Percentiles rank a stretch among this genome's conserved stretches.
These are phyloP conservation scores for Muscidifurax raptorellus DNA, from an alignment of 1,140 invertebrate species.

Conservation along the genomic window DNA sequence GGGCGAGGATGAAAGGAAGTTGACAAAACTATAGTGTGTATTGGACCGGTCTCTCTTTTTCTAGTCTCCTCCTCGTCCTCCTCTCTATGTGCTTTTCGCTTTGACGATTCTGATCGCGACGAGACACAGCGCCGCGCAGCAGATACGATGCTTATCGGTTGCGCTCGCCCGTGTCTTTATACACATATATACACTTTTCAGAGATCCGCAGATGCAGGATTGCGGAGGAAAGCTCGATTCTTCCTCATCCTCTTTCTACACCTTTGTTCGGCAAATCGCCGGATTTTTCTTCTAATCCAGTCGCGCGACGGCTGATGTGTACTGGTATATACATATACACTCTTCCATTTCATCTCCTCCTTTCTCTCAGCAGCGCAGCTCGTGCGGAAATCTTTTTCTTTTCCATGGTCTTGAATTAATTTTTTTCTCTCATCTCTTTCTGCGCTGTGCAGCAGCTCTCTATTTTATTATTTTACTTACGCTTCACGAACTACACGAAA, in stretches of 20 bases:
- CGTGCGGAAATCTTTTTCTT: too few species aligned
- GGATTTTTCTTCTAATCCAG: slow-evolving; percentile 34
- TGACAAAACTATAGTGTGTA: slow-evolving; percentile 12
- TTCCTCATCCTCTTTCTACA: background rate
- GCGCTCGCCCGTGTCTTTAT: too few species aligned
- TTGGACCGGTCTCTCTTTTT: background rate
- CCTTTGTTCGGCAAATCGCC: slow-evolving; percentile 34
- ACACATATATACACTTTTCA: background rate
- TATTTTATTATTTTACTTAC: too few species aligned
- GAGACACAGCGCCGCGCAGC: background rate
- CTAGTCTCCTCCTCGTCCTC: slow-evolving; percentile 7
- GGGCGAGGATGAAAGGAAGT: slow-evolving; percentile 42
- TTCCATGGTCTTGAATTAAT: too few species aligned
- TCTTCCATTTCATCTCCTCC: too few species aligned
- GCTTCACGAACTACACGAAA: too few species aligned
- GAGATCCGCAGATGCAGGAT: slow-evolving; percentile 27
- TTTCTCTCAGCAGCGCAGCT: background rate
- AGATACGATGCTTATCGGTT: slow-evolving; percentile 44
- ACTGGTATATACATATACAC: too few species aligned
- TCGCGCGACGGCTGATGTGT: background rate
- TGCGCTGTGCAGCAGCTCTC: too few species aligned
- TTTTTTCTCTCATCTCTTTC: too few species aligned
- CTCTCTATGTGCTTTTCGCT: background rate
- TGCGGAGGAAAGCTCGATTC: slow-evolving; percentile 25
- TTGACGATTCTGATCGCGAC: slow-evolving; percentile 16